Conservation (phyloP, 35 echinoderm and acorn worm genomes). For the Apostichopus japonicus region DNA sequence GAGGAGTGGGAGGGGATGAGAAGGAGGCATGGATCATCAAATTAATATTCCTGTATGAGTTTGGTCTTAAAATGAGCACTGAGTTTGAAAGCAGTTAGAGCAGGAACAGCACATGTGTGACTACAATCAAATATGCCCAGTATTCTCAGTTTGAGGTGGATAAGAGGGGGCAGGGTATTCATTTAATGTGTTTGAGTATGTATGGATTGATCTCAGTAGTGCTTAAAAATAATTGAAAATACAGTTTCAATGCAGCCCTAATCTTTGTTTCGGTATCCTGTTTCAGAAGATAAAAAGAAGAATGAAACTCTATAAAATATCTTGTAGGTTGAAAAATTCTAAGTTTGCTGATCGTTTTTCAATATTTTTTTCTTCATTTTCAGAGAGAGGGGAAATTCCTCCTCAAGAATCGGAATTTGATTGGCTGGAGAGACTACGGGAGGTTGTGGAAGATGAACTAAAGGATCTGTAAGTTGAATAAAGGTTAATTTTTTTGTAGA, state of each 20-base stretch:
- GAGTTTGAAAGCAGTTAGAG: no score
- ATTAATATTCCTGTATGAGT: no score
- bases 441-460: conserved; percentile 80
- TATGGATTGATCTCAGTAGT: no score
- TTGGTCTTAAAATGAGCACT: no score
- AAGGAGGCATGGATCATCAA: no score
- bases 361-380: not conserved
- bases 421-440: conserved; percentile 66
- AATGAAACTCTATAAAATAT: not conserved
- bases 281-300: not conserved
- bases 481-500: not conserved
- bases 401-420: conserved; percentile 64
- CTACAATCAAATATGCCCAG: no score
- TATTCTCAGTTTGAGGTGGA: no score
- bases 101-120: no score
- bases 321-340: not conserved
- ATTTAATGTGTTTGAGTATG: no score
- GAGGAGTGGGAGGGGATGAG: no score
- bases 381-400: conserved; percentile 76
- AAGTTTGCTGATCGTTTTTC: not conserved
- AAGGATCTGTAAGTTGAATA: conserved; percentile 66
- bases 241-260: not conserved
- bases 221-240: no score
- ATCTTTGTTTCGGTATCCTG: not conserved
- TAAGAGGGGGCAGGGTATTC: no score